These are phyloP conservation scores for Microcebus griseorufus DNA, from an alignment of 2,113 vertebrate genomes.

Conservation along the genomic window DNA sequence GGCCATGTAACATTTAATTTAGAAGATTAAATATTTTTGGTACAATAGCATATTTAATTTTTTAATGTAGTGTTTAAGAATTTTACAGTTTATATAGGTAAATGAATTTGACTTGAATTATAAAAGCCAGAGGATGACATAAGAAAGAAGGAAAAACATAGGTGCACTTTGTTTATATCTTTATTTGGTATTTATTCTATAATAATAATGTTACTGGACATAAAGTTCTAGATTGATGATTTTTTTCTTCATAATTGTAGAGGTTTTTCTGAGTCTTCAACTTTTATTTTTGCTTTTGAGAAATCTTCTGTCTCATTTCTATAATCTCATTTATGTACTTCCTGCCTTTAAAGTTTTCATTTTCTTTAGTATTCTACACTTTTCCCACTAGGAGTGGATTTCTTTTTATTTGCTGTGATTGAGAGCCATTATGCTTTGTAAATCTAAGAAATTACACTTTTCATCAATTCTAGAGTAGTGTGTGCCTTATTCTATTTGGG, in stretches of 20 bases:
- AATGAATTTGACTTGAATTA: slow-evolving; percentile 17
- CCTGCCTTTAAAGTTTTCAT: not conserved
- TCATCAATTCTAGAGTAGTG: not conserved
- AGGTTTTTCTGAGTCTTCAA: not conserved
- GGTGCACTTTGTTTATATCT: not conserved
- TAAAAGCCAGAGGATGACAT: not conserved
- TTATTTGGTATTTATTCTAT: not conserved
- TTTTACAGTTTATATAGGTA: not conserved
- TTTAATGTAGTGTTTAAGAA: not conserved
- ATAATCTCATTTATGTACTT: not conserved
- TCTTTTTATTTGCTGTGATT: not conserved
- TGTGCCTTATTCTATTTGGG: not conserved
- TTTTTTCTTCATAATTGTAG: not conserved
- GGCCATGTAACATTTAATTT: not conserved
- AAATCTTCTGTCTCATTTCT: not conserved
- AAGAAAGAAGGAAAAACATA: not conserved
- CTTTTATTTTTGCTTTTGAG: not conserved
- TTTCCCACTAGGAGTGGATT: not conserved
- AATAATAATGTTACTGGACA: not conserved
- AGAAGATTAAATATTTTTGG: not conserved
- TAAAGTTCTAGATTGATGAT: not conserved
- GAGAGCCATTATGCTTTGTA: not conserved
- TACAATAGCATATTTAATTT: not conserved
- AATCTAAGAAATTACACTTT: not conserved
- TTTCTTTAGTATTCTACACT: not conserved